A percentile compares a stretch with the other conserved stretches of the same genome.
Conservation (phyloP, 2,797 vertebrate genomes). For the Mormyrops attenuatus region DNA sequence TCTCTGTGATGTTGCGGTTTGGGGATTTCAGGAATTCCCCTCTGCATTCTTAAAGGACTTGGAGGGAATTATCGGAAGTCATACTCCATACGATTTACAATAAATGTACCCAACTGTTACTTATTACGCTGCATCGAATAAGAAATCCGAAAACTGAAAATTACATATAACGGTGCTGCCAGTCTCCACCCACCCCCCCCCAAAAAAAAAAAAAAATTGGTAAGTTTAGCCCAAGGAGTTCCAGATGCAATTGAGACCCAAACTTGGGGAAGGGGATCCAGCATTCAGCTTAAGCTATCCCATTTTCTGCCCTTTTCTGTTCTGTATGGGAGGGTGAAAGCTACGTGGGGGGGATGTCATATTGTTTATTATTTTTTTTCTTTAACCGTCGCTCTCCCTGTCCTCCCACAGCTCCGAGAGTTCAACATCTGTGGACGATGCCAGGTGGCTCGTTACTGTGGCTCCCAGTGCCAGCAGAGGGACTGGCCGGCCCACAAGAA, state of each 20-base stretch:
- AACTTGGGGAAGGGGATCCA: not conserved
- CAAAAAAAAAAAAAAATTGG: not conserved
- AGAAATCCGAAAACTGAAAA: not conserved
- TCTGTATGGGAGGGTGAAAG: not conserved
- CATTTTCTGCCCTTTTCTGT: not conserved
- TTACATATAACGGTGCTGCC: not conserved
- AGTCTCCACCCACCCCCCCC: not conserved
- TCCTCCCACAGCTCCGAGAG: conserved; percentile 72
- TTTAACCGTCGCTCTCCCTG: not conserved
- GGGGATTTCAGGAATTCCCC: not conserved
- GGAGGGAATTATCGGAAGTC: not conserved
- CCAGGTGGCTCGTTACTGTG: conserved; percentile 95
- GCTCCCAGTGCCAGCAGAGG: conserved; percentile 96
- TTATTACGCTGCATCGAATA: not conserved
- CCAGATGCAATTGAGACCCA: not conserved
- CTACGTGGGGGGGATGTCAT: not conserved
- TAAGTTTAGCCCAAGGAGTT: not conserved
- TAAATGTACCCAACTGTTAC: not conserved
- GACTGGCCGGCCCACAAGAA: conserved; percentile 99
- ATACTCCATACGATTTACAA: not conserved
- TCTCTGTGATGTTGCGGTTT: not conserved
- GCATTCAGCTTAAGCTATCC: not conserved
- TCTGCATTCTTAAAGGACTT: not conserved
- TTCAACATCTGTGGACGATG: conserved; percentile 98
- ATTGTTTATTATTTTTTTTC: not conserved